phyloP scores from a whole-genome alignment of 2,113 vertebrate genomes.

The Merops nubicus region DNA sequence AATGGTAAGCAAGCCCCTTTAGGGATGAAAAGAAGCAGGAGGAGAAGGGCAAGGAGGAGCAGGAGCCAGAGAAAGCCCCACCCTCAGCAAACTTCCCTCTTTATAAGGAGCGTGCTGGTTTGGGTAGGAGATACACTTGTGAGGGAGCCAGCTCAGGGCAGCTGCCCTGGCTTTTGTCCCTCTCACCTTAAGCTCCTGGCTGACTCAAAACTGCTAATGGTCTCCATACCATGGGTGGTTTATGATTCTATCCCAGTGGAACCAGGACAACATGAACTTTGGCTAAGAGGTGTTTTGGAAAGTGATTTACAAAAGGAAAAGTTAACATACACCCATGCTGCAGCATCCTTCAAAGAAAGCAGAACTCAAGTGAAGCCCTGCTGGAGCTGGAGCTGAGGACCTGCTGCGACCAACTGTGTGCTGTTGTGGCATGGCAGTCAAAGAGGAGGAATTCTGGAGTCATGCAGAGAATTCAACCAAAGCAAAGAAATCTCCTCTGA shows the following conservation, averaged over 20 bases:
- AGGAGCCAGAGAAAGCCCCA: not conserved
- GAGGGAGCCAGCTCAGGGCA: not conserved
- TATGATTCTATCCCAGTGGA: too few relatives aligned
- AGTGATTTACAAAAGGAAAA: not conserved
- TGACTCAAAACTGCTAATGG: too few relatives aligned
- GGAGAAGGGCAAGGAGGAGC: not conserved
- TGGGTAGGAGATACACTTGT: not conserved
- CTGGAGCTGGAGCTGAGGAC: not conserved
- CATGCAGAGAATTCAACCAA: not conserved
- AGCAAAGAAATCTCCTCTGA: not conserved
- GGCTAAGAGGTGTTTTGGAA: not conserved
- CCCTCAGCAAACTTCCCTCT: not conserved
- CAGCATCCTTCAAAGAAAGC: not conserved
- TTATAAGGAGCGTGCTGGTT: not conserved
- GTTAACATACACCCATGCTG: not conserved
- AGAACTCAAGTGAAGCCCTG: not conserved
- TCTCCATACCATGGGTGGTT: too few relatives aligned
- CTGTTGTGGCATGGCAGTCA: fast-evolving
- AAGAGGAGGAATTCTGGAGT: not conserved
- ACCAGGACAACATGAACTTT: not conserved
- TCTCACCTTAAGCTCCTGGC: not conserved
- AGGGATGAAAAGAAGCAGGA: not conserved
- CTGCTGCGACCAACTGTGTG: fast-evolving
- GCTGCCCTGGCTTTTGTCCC: not conserved
- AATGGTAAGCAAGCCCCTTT: not conserved